phyloP scores from a whole-genome alignment of 2,888 invertebrate genomes.

The Phragmatobia fuliginosa region DNA sequence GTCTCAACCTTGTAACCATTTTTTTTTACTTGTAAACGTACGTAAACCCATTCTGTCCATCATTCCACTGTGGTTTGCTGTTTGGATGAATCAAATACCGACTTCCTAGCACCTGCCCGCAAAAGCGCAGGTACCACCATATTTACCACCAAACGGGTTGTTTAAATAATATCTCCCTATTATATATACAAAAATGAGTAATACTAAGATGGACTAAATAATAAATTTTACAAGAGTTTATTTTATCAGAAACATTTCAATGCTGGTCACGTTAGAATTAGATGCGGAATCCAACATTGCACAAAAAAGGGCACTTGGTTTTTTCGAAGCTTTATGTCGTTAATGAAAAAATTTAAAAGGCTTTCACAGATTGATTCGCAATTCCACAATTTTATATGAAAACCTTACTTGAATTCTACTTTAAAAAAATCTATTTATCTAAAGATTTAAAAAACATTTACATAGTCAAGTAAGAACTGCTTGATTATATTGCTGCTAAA shows the following conservation, averaged over 20 bases:
- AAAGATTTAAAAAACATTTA: too few species aligned
- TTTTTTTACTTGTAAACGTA: too few species aligned
- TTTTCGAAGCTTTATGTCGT: constrained; percentile 18
- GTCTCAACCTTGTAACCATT: too few species aligned
- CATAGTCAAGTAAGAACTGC: too few species aligned
- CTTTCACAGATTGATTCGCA: neutral
- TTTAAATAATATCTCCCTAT: constrained; percentile 3
- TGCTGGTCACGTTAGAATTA: constrained; percentile 17
- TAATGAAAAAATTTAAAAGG: constrained; percentile 7
- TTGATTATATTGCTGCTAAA: too few species aligned
- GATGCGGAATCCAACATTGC: constrained; percentile 9
- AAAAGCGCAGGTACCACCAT: too few species aligned
- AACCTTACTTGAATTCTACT: constrained; percentile 4
- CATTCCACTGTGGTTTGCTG: too few species aligned
- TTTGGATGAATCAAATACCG: too few species aligned
- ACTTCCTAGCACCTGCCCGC: too few species aligned
- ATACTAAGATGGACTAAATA: neutral
- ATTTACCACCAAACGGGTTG: too few species aligned
- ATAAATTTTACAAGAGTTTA: constrained; percentile 5
- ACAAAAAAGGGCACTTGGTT: constrained; percentile 16
- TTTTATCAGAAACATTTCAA: constrained; percentile 15
- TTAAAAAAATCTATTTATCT: too few species aligned
- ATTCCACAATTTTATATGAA: constrained; percentile 12
- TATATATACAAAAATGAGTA: constrained; percentile 8
- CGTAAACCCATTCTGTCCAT: too few species aligned